phyloP scores from a whole-genome alignment of 2,113 vertebrate species.

The Muntiacus reevesi region DNA sequence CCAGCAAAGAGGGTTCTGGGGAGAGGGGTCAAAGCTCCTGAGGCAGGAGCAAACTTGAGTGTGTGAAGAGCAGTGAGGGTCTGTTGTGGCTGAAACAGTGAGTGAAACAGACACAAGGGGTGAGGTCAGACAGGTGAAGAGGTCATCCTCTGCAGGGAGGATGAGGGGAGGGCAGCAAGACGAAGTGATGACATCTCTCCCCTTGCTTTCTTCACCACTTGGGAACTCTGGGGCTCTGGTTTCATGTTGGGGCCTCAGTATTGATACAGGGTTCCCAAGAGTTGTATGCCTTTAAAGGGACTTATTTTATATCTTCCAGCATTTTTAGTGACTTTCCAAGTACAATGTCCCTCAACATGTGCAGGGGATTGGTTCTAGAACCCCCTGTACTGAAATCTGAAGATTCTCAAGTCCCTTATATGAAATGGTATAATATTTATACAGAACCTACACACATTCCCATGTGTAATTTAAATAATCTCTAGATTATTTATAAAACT shows the following conservation, averaged over 20 bases:
- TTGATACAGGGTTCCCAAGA: not conserved
- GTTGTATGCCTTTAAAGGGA: not conserved
- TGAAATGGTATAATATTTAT: not conserved
- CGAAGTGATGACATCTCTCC: not conserved
- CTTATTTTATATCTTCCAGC: not conserved
- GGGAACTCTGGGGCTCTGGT: not conserved
- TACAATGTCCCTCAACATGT: not conserved
- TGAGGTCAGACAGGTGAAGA: not conserved
- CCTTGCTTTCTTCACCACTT: not conserved
- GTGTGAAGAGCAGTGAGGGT: not conserved
- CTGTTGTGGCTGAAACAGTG: not conserved
- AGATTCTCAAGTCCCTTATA: not conserved
- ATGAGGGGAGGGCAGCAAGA: not conserved
- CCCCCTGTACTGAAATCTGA: not conserved
- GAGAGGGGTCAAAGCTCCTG: not conserved
- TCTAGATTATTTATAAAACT: not conserved
- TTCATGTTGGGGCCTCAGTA: not conserved
- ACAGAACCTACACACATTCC: not conserved
- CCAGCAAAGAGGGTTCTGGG: not conserved
- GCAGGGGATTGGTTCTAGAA: not conserved
- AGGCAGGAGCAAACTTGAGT: not conserved
- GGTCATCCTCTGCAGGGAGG: not conserved
- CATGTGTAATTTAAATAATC: not conserved
- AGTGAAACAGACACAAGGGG: not conserved
- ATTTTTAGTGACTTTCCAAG: slow-evolving; percentile 7